A percentile compares a stretch with the other conserved stretches of the same genome.
These are phyloP conservation scores for Rhagologus leucostigma DNA, from an alignment of 2,113 vertebrate species.

Conservation along the genomic window DNA sequence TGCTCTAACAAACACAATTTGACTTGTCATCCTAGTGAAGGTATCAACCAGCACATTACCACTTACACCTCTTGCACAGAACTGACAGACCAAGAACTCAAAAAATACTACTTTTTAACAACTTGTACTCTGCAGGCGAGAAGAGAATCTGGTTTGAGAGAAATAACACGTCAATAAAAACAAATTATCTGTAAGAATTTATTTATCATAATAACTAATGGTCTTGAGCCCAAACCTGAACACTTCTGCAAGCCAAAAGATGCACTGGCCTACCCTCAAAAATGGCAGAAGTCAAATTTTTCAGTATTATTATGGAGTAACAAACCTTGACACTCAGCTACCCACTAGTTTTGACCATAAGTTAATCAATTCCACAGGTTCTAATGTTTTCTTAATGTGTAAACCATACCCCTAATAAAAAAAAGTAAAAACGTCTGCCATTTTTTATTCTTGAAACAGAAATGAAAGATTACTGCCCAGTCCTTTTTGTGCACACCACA, in stretches of 20 bases:
- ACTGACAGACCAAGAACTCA: not conserved
- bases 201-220: not conserved
- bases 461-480: not conserved
- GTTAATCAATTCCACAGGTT: not conserved
- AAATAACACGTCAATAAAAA: not conserved
- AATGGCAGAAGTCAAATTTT: not conserved
- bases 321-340: not conserved
- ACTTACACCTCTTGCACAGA: not conserved
- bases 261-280: not conserved
- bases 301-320: not conserved
- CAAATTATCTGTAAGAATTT: not conserved
- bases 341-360: not conserved
- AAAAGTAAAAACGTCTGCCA: not conserved
- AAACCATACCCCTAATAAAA: not conserved
- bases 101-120: not conserved
- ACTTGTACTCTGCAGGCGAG: rapidly evolving
- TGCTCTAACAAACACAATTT: not conserved
- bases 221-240: not conserved
- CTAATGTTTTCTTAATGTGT: not conserved
- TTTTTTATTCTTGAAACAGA: not conserved
- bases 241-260: not conserved
- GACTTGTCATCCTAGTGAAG: not conserved
- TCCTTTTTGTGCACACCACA: not conserved
- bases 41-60: not conserved
- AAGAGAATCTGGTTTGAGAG: not conserved